A percentile compares a stretch with the other conserved stretches of the same genome.
phyloP scores from a whole-genome alignment of 92 coral and sea anemone genomes.

The Siderastrea siderea region DNA sequence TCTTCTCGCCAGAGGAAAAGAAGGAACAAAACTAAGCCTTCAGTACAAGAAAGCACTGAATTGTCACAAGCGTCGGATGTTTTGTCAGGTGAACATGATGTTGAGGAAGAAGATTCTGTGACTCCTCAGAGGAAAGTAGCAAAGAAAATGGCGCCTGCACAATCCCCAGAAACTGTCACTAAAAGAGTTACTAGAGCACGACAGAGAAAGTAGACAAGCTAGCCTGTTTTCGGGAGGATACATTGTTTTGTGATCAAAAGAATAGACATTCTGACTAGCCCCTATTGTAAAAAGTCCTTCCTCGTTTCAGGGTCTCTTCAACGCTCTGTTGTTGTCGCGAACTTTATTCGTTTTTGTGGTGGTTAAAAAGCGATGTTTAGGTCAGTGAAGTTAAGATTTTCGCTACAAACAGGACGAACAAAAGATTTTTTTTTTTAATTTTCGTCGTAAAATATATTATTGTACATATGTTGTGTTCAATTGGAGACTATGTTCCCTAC shows the following conservation, averaged over 20 bases:
- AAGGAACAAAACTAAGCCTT: background rate
- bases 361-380: background rate
- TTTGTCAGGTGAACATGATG: background rate
- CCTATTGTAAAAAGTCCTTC: background rate
- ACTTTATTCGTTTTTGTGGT: background rate
- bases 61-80: constrained; percentile 9
- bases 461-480: no score
- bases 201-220: constrained; percentile 4
- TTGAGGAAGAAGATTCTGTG: background rate
- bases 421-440: background rate
- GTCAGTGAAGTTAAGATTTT: background rate
- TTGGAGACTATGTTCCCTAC: no score
- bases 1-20: constrained; percentile 21
- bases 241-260: background rate
- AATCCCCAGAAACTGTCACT: constrained; percentile 26
- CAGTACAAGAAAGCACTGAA: constrained; percentile 2
- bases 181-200: constrained; percentile 48
- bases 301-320: background rate
- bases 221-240: background rate
- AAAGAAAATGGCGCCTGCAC: constrained; percentile 1
- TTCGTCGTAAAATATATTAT: background rate
- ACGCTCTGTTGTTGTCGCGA: no score
- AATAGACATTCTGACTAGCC: background rate
- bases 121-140: background rate
- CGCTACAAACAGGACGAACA: background rate